Percentiles rank a stretch among this genome's conserved stretches.
These are phyloP conservation scores for Takifugu ocellatus DNA, from an alignment of 2,797 vertebrate genomes.

Conservation along the genomic window DNA sequence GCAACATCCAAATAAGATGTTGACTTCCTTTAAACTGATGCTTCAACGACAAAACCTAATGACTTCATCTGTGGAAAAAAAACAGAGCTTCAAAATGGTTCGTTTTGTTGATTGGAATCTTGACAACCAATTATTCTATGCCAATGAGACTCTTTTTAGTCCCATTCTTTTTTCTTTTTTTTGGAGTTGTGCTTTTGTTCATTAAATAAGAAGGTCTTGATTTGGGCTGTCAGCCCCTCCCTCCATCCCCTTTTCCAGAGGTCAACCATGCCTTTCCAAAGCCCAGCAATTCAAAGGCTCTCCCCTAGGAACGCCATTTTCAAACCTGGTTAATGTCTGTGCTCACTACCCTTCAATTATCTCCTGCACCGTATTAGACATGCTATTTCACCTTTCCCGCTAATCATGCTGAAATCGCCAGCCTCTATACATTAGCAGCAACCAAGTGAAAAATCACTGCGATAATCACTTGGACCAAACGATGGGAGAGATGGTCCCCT, in stretches of 20 bases:
- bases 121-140: constrained; percentile 31
- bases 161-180: neutral
- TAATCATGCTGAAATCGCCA: constrained; percentile 72
- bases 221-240: constrained; percentile 29
- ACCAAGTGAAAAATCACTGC: constrained; percentile 74
- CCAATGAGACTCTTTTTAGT: constrained; percentile 16
- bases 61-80: constrained; percentile 47
- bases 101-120: constrained; percentile 13
- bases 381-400: constrained; percentile 74
- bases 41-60: constrained; percentile 38
- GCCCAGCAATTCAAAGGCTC: constrained; percentile 35
- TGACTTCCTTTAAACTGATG: constrained; percentile 51
- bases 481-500: constrained; percentile 63
- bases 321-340: constrained; percentile 57
- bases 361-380: constrained; percentile 68
- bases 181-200: constrained; percentile 14
- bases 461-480: constrained; percentile 76
- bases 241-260: constrained; percentile 17
- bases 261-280: constrained; percentile 48
- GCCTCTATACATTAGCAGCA: constrained; percentile 75
- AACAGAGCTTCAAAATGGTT: constrained; percentile 23
- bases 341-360: constrained; percentile 71
- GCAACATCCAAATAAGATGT: constrained; percentile 57
- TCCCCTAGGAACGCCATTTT: constrained; percentile 48
- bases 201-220: constrained; percentile 42